Base-by-base conservation (phyloP, 2,888 invertebrate species). In the Diadromus collaris region DNA sequence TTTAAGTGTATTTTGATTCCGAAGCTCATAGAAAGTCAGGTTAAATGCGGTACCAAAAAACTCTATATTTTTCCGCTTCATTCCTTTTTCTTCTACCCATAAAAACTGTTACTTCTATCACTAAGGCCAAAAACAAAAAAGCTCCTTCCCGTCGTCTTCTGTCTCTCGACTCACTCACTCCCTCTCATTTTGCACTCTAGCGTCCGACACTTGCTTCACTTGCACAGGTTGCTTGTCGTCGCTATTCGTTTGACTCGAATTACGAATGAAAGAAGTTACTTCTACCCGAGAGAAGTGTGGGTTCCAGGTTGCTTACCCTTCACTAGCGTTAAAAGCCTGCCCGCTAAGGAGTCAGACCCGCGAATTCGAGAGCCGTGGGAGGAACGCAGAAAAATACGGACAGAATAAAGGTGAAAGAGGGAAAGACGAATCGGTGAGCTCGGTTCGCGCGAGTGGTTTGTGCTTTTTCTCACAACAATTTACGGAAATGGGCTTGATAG, bases 401-500 rank as follows among this genome's bases (percentile, higher is more conserved):
- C 44, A n/a, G 54, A 10, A 48, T 41, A 63, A 58, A 56, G 60
- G 69, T 54, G 60, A 75, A n/a, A 63, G 32, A 63, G 61, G 51
- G 27, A 58, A 46, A 73, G 58, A 46, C 6, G 24, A 19, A 56
- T 29, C 27, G 21, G 10, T 32, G 19, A 29, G 2, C 19, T 24
- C 29, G 19, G 24, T 71, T n/a, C 58, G 60, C 58, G 60, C 64
- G 80, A 83, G 79, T 80, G 82, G 82, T 82, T 83, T 81, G 75
- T 86, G 86, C 83, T 86, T 86, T 85, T 85, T 86, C 82, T 86
- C 85, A 85, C 84, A 86, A 86, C 85, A 86, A 85, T 85, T 82
- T 82, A 76, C 58, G 78, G 82, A 79, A 86, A 85, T 78, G 78
- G 76, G 81, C 80, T 82, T 82, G 81, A 79, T 81, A 73, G 72